phyloP scores from a whole-genome alignment of 2,797 vertebrate species.

The Cryptoblepharus egeriae region DNA sequence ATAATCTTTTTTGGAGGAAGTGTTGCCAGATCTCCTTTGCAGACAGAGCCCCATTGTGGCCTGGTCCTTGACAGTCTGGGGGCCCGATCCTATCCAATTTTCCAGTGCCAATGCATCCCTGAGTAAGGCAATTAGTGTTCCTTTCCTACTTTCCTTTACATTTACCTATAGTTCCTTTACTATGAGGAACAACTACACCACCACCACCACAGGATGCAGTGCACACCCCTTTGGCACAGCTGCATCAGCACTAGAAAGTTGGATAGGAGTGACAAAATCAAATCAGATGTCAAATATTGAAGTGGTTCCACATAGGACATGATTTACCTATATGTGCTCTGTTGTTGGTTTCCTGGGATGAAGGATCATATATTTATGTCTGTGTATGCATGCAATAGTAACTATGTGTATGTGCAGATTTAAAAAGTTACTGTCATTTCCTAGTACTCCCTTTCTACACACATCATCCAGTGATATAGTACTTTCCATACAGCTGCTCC shows the following conservation, averaged over 20 bases:
- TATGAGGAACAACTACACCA: no score
- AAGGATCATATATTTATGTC: no score
- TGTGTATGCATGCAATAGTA: neutral
- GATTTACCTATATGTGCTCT: neutral
- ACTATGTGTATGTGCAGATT: neutral
- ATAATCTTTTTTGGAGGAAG: neutral
- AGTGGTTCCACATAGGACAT: neutral
- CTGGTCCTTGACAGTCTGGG: neutral
- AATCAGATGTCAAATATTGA: neutral
- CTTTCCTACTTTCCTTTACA: no score
- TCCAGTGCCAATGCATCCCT: no score
- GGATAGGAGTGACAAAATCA: no score
- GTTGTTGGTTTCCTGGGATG: neutral
- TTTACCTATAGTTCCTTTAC: no score
- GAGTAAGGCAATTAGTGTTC: no score
- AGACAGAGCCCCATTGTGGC: neutral
- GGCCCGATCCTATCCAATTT: no score
- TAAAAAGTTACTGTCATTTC: slow-evolving; percentile 31
- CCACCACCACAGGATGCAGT: no score
- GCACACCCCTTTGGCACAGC: no score
- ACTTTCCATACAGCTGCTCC: neutral
- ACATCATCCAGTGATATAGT: neutral
- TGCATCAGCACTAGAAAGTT: no score
- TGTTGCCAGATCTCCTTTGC: neutral
- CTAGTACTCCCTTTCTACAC: neutral